phyloP scores from a whole-genome alignment of 2,888 invertebrate genomes.

The Thereva unica region DNA sequence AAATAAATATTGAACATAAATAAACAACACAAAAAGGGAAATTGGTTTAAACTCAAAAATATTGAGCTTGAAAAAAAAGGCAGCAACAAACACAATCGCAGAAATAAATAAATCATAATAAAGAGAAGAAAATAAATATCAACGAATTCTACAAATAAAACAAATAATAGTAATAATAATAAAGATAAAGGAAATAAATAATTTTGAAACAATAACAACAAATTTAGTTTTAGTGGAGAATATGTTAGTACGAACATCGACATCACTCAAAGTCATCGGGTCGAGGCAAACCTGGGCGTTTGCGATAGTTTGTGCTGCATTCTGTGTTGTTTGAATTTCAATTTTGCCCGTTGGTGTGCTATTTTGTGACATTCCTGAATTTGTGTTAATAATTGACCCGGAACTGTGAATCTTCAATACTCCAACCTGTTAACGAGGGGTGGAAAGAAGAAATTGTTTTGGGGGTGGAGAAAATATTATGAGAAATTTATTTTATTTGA shows the following conservation, averaged over 20 bases:
- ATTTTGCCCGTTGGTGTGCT: constrained; percentile 57
- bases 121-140: no score
- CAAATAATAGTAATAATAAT: background rate
- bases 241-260: constrained; percentile 68
- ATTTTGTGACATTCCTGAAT: constrained; percentile 51
- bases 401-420: constrained; percentile 58
- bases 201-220: constrained; percentile 36
- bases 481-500: constrained; percentile 7
- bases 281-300: constrained; percentile 79
- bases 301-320: constrained; percentile 53
- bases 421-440: constrained; percentile 51
- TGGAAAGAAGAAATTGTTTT: constrained; percentile 26
- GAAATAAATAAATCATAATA: no score
- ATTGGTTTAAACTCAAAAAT: no score
- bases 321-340: constrained; percentile 54
- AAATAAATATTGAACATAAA: no score
- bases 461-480: constrained; percentile 11
- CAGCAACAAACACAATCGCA: no score
- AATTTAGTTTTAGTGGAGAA: constrained; percentile 29
- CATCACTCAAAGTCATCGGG: constrained; percentile 73
- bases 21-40: no score
- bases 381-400: constrained; percentile 48
- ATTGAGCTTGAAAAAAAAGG: no score
- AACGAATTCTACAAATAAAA: no score
- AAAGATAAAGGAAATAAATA: constrained; percentile 21